Percentiles rank a stretch among this genome's conserved stretches.
Evolutionary conservation across 2,113 vertebrate species (phyloP).

Genomic region (Dinomys branickii): DNA sequence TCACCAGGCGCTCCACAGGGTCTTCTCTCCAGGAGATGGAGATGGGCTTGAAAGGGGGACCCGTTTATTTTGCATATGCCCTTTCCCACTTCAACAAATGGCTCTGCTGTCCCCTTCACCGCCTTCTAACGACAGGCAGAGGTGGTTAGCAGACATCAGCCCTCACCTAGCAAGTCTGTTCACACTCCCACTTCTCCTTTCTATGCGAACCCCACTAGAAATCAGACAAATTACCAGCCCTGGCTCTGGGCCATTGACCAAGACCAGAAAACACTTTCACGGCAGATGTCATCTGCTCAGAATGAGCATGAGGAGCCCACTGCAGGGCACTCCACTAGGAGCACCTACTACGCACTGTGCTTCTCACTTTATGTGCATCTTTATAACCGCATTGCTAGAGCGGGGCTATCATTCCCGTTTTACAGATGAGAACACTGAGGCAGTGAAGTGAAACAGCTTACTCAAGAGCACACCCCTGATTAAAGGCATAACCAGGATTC

Average conservation of each 20-base stretch:
- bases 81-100: not conserved
- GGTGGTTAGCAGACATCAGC: not conserved
- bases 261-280: not conserved
- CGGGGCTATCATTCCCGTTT: not conserved
- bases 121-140: not conserved
- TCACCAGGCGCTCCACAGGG: not conserved
- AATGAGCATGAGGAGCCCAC: not conserved
- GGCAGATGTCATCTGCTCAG: not conserved
- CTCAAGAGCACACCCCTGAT: not conserved
- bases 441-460: not conserved
- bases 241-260: not conserved
- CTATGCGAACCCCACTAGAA: not conserved
- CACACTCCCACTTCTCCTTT: conserved; percentile 11
- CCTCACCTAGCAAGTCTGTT: not conserved
- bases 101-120: conserved; percentile 1
- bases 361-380: not conserved
- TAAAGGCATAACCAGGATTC: not conserved
- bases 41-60: not conserved
- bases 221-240: conserved; percentile 1
- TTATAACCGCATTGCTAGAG: not conserved
- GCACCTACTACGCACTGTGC: not conserved
- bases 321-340: not conserved
- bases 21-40: not conserved
- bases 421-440: conserved; percentile 1
- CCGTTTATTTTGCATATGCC: not conserved